Conservation (phyloP, 2,113 vertebrate genomes). For the Scomber japonicus region DNA sequence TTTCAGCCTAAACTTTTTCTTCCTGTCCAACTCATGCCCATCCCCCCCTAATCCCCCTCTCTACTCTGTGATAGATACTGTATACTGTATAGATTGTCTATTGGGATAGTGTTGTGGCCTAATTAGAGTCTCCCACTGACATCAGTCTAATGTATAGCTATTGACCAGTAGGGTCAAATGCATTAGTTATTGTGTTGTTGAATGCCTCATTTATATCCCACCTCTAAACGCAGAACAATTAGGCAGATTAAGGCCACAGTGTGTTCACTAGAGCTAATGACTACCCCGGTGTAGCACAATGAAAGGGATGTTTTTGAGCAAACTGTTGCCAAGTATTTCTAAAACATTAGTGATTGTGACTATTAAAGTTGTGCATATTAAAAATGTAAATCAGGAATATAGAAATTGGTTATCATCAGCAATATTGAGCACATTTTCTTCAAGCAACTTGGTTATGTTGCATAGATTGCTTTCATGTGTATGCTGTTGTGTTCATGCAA, state of each 20-base stretch:
- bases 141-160: conserved; percentile 76
- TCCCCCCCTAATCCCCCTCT: background rate
- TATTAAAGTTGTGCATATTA: background rate
- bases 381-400: background rate
- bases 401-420: background rate
- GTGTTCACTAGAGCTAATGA: conserved; percentile 50
- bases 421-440: no score
- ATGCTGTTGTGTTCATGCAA: no score
- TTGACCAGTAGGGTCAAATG: conserved; percentile 77
- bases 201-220: conserved; percentile 70
- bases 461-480: no score
- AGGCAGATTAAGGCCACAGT: conserved; percentile 55
- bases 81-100: conserved; percentile 61
- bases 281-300: conserved; percentile 8
- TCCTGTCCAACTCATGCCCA: background rate
- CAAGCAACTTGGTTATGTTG: no score
- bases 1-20: conserved; percentile 1
- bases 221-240: conserved; percentile 67
- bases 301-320: background rate
- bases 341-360: background rate
- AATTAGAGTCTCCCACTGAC: conserved; percentile 80
- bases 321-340: conserved; percentile 8
- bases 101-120: conserved; percentile 64
- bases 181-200: conserved; percentile 74
- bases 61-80: conserved; percentile 48